Base-by-base conservation (phyloP, 2,113 vertebrate species). In the Aplodontia rufa region DNA sequence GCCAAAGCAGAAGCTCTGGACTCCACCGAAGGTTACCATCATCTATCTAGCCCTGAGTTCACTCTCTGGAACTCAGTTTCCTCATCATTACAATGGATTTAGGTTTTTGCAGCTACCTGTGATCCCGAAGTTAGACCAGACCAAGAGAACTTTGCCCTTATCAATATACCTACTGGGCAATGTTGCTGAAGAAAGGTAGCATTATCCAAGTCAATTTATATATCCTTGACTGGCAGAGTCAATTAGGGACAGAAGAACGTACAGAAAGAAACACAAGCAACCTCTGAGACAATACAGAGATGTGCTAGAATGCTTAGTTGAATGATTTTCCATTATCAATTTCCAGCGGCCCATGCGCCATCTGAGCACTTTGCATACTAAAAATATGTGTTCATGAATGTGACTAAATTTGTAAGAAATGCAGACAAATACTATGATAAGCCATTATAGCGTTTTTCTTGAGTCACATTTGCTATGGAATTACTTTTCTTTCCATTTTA, bases 381-480 rank as follows among this genome's bases (percentile, higher is more conserved):
- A 82, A 88, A 89, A 84, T 16, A 98, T 87, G 68, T 86, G 40
- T 74, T 91, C 66, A 71, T 93, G 72, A 86, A 84, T 82, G 64
- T 85, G n/a, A 97, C 13, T 78, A 62, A 96, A 93, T 96, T 94
- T 96, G 58, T 68, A 97, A 97, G 91, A 96, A 97, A 97, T 93
- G 66, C 64, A 96, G 24, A 94, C 72, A 74, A 91, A 87, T 97
- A 97, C 89, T 97, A 98, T 86, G 94, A 95, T 94, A 71, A 75
- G 51, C n/a, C 97, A 94, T 98, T 96, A 89, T 53, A 85, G 26
- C 93, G 51, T 71, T 86, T 95, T 97, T 98, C 87, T 98, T 97
- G 94, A 97, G 96, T 82, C 96, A 93, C 96, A 96, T 98, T 97
- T 96, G 64, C 74, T 97, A 98, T 90, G 74, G n/a, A 97, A 42